These are phyloP conservation scores for Ia io DNA, from an alignment of 2,113 vertebrate genomes.

Conservation along the genomic window DNA sequence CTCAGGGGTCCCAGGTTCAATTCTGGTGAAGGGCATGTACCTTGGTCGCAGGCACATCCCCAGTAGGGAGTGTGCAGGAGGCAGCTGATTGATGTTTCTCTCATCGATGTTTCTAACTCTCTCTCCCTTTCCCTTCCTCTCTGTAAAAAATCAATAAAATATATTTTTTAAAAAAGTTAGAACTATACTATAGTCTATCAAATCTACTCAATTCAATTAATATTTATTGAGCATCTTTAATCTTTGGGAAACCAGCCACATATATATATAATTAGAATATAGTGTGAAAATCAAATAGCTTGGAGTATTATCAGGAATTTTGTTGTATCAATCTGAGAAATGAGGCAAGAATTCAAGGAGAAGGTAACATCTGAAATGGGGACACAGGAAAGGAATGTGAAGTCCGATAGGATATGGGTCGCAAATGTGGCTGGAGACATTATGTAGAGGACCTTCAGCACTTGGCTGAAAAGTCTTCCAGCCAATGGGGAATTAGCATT, in stretches of 20 bases:
- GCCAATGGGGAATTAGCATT: neutral
- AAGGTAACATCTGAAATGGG: neutral
- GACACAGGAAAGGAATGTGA: neutral
- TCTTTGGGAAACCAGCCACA: conserved; percentile 8
- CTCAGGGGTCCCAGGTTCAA: too few species aligned
- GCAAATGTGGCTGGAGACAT: neutral
- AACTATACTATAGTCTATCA: neutral
- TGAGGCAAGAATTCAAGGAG: neutral
- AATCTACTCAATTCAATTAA: neutral
- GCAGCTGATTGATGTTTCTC: too few species aligned
- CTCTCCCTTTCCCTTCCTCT: too few species aligned
- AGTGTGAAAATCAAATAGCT: neutral
- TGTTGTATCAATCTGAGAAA: neutral
- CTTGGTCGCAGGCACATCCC: too few species aligned
- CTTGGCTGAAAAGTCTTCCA: neutral
- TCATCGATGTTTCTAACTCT: too few species aligned
- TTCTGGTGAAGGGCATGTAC: too few species aligned
- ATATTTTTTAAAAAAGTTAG: neutral
- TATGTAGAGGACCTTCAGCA: neutral
- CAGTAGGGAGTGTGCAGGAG: too few species aligned
- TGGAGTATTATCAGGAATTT: neutral
- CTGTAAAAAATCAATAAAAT: too few species aligned
- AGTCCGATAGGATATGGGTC: neutral
- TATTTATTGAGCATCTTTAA: neutral
- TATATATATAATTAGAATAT: neutral